These are phyloP conservation scores for Neria commutata DNA, from an alignment of 2,888 invertebrate species.

Conservation along the genomic window DNA sequence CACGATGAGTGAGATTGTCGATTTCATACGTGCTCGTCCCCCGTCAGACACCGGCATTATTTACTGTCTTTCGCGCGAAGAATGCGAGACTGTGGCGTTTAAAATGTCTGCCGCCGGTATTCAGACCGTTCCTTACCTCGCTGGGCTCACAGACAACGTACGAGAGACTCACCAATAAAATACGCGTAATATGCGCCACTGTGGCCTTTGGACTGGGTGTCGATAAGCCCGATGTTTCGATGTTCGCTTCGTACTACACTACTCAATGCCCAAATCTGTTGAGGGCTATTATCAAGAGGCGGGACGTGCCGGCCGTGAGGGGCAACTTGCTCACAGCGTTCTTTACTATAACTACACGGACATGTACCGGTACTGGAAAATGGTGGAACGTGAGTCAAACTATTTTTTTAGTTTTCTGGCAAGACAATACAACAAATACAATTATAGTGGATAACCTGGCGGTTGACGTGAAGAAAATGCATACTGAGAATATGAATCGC, in stretches of 20 bases:
- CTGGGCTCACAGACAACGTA: conserved; percentile 76
- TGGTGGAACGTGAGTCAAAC: conserved; percentile 69
- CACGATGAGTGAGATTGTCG: conserved; percentile 75
- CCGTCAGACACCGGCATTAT: conserved; percentile 84
- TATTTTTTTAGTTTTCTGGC: conserved; percentile 2
- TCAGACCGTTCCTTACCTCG: conserved; percentile 82
- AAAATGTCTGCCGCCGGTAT: conserved; percentile 71
- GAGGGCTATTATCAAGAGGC: conserved; percentile 98
- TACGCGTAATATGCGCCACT: no score
- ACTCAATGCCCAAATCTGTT: conserved; percentile 90
- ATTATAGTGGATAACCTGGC: conserved; percentile 66
- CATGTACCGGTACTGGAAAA: conserved; percentile 70
- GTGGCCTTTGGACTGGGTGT: conserved; percentile 99
- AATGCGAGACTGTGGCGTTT: conserved; percentile 80
- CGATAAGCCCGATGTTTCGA: conserved; percentile 98
- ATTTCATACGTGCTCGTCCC: conserved; percentile 75
- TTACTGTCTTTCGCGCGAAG: conserved; percentile 92
- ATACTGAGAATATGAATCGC: conserved; percentile 83
- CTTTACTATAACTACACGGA: conserved; percentile 89
- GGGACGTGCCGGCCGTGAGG: conserved; percentile 95
- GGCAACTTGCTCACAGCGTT: conserved; percentile 80
- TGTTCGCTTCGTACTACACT: conserved; percentile 92
- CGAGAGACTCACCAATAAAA: conserved; percentile 75
- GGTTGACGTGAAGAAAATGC: conserved; percentile 72
- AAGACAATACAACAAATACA: neutral